A percentile compares a stretch with the other conserved stretches of the same genome.
phyloP scores from a whole-genome alignment of 2,888 invertebrate genomes.

The Dryococelus australis region DNA sequence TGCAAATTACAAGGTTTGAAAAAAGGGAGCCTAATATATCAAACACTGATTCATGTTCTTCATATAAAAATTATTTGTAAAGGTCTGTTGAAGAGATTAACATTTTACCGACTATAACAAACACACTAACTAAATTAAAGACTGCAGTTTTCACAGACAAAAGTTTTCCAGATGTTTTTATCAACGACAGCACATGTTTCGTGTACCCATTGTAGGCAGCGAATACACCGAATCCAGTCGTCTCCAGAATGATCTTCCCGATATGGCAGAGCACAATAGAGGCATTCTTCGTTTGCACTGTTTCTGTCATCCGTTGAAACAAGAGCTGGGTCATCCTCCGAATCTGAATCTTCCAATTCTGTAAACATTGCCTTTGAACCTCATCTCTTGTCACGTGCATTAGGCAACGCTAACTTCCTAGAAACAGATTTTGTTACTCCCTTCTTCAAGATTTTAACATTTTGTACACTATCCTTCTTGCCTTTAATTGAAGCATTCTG shows the following conservation, averaged over 20 bases:
- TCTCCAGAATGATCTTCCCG: not conserved
- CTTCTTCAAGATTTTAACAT: not conserved
- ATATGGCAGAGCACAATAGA: slow-evolving; percentile 20
- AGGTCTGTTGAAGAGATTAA: too few relatives aligned
- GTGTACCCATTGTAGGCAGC: too few relatives aligned
- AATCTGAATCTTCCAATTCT: not conserved
- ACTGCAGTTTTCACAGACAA: too few relatives aligned
- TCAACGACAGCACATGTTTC: too few relatives aligned
- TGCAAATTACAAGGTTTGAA: too few relatives aligned
- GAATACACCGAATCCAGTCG: too few relatives aligned
- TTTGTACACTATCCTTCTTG: not conserved
- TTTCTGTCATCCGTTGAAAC: slow-evolving; percentile 24
- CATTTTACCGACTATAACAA: too few relatives aligned
- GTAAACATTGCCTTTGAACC: not conserved
- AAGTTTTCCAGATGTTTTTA: not conserved
- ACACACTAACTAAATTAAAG: too few relatives aligned
- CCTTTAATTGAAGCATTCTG: not conserved
- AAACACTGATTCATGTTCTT: too few relatives aligned
- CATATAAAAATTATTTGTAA: too few relatives aligned
- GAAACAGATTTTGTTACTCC: not conserved
- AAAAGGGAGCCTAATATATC: too few relatives aligned
- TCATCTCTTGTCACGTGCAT: not conserved
- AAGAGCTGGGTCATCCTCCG: not conserved
- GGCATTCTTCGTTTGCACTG: slow-evolving; percentile 30
- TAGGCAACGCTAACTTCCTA: not conserved